Base-by-base conservation (phyloP, 2,113 vertebrate species). In the Garra rufa region DNA sequence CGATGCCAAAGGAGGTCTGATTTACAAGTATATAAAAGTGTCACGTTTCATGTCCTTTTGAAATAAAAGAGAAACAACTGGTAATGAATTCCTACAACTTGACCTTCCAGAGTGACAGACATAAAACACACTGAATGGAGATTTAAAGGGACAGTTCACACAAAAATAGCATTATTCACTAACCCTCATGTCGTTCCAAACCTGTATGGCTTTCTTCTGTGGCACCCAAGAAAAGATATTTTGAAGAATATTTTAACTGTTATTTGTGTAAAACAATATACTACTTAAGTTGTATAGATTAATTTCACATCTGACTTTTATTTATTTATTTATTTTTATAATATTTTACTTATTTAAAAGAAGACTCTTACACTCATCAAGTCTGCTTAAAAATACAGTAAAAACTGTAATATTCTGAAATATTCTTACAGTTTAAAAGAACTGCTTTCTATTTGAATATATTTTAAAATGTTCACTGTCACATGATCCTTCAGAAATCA, bases 1-100 rank as follows among this genome's bases (percentile, higher is more conserved):
- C 83, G 85, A 88, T 50, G 88, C 85, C 59, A 65, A 67, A 81
- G 78, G 61, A 70, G 46, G 63, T 70, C 65, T 70, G 78, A 19
- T 48, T 80, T 67, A 48, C 61, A 80, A 67, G 57, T 80, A 80
- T 80, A 38, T 69, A 81, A 81, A 59, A 81, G 80, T 82, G 80
- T 55, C 80, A 11, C 8, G 3, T 69, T 82, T 82, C 61, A 21
- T 80, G 78, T 80, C 17, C 78, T 80, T 80, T 67, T 80, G 44
- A 65, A 80, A 67, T 67, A 10, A 80, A 80, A 67, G 65, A 52
- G 4, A 82, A 69, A 82, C 65, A 82, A 70, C 63, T 70, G 65
- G 19, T 82, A 41, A 70, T 82, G 65, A 82, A 82, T 82, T 82
- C 65, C 28, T 82, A 7, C 28, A 82, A 70, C 63, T 82, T 82